These are phyloP conservation scores for Fragum whitleyi DNA, from an alignment of 2,888 invertebrate genomes.

Conservation along the genomic window DNA sequence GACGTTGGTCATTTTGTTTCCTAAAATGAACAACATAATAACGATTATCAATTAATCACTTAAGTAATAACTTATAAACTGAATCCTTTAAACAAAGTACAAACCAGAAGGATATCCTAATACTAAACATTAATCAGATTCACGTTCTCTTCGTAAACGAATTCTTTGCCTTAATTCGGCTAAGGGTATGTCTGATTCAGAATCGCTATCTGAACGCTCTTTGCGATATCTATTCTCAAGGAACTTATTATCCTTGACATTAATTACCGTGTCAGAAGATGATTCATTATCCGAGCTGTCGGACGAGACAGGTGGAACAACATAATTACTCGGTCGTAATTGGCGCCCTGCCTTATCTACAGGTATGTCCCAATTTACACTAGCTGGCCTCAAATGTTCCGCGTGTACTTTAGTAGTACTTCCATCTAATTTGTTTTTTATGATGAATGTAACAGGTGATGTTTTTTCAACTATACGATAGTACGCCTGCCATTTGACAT, in stretches of 20 bases:
- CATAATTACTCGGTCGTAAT: conserved; percentile 30
- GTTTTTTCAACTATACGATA: conserved; percentile 55
- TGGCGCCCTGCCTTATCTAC: not conserved
- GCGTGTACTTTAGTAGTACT: too few relatives aligned
- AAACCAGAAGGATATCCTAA: not conserved
- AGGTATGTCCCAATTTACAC: conserved; percentile 32
- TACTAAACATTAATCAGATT: not conserved
- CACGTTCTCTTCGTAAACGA: not conserved
- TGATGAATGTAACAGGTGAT: conserved; percentile 39
- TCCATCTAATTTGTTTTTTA: conserved; percentile 49
- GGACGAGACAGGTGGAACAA: conserved; percentile 8
- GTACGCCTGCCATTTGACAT: conserved; percentile 27
- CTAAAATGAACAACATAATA: not conserved
- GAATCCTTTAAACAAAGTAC: not conserved
- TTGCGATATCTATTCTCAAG: not conserved
- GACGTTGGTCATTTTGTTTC: not conserved
- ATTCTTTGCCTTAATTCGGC: conserved; percentile 1
- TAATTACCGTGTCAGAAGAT: too few relatives aligned
- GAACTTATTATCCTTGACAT: not conserved
- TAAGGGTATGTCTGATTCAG: not conserved
- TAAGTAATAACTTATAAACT: too few relatives aligned
- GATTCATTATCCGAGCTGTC: conserved; percentile 2
- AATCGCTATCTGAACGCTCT: not conserved
- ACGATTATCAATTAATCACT: not conserved
- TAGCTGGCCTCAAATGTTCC: conserved; percentile 35